phyloP scores from a whole-genome alignment of 2,797 vertebrate genomes.

The Enoplosus armatus region DNA sequence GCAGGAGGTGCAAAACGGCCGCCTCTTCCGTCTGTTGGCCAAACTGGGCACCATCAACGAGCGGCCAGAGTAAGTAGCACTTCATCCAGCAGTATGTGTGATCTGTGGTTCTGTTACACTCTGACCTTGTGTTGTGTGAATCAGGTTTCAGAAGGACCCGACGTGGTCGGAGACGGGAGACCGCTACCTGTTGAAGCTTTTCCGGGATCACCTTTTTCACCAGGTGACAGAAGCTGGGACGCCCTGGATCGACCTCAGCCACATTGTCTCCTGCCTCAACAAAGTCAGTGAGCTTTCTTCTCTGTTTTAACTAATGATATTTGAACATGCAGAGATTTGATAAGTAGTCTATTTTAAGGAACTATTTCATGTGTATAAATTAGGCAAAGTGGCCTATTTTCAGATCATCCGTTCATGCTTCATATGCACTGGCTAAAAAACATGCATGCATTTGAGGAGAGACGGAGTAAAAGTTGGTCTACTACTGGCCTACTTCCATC shows the following conservation, averaged over 20 bases:
- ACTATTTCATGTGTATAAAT: background rate
- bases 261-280: constrained; percentile 99
- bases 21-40: constrained; percentile 97
- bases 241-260: constrained; percentile 99
- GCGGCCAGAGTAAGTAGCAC: constrained; percentile 94
- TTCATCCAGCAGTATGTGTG: background rate
- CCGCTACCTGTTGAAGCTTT: constrained; percentile 98
- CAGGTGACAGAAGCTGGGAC: constrained; percentile 98
- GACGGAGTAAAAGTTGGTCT: constrained; percentile 5
- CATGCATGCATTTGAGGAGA: background rate
- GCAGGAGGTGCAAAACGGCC: constrained; percentile 98
- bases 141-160: constrained; percentile 98
- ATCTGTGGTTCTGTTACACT: background rate
- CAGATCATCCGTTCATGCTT: constrained; percentile 14
- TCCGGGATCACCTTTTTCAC: constrained; percentile 99
- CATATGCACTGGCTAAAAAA: background rate
- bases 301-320: background rate
- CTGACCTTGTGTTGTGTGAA: constrained; percentile 19
- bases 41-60: constrained; percentile 99
- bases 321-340: background rate
- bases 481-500: background rate
- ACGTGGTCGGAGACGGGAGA: constrained; percentile 99
- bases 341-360: background rate
- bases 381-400: constrained; percentile 8
- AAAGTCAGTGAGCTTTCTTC: constrained; percentile 87